phyloP scores from a whole-genome alignment of 92 coral and sea anemone genomes.

The Heteractis magnifica region DNA sequence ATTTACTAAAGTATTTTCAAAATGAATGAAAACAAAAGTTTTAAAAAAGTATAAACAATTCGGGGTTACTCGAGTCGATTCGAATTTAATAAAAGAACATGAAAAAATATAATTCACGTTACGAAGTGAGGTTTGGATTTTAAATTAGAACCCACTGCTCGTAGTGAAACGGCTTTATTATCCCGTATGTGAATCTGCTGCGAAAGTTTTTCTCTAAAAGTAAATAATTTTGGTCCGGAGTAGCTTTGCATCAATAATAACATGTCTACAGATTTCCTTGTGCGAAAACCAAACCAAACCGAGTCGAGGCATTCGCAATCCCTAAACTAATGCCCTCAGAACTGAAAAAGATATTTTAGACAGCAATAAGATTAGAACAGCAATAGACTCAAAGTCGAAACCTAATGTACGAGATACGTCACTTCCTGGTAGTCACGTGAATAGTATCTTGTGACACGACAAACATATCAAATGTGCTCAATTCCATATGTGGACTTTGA shows the following conservation, averaged over 20 bases:
- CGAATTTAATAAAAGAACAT: background rate
- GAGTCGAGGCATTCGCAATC: background rate
- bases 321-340: background rate
- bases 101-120: background rate
- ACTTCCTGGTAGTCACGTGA: slow-evolving; percentile 1
- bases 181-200: no score
- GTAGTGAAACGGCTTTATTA: background rate
- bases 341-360: background rate
- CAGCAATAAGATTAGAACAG: background rate
- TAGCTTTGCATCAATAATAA: no score
- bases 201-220: no score
- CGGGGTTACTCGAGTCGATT: background rate
- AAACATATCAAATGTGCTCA: slow-evolving; percentile 1
- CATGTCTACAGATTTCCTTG: no score
- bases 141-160: background rate
- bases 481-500: slow-evolving; percentile 5
- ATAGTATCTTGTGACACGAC: background rate
- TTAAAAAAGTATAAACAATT: slow-evolving; percentile 1
- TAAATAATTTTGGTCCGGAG: no score
- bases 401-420: slow-evolving; percentile 4
- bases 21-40: slow-evolving; percentile 8
- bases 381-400: slow-evolving; percentile 1
- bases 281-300: background rate
- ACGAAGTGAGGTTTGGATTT: no score
- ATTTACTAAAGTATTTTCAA: slow-evolving; percentile 29